Evolutionary conservation across 2,113 vertebrate species (phyloP), one percentile per base, ranked within the genome.

Genomic region (Heterotis niloticus): DNA sequence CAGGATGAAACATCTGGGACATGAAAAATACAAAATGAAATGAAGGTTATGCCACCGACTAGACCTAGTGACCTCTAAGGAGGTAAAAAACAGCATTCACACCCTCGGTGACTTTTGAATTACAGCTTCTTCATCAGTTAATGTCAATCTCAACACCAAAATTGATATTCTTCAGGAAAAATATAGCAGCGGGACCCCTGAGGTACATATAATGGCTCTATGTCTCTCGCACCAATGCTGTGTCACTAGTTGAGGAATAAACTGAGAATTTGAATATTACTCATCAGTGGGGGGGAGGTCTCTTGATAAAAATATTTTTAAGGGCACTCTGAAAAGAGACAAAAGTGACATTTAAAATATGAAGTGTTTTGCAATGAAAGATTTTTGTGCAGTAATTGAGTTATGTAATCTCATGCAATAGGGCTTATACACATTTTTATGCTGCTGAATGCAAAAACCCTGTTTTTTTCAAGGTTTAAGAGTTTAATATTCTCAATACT

Each of bases 291-390:
- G 56, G 52, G 7, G 7, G 57, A 74, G 57, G 51, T 59, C 24
- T 59, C 13, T 10, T 16, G 26, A n/a, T 74, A 74, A 24, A 54
- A 74, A 74, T 57, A 23, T 74, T 54, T 28, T 51, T 26, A 23
- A 26, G 24, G 71, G 13, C 12, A 3, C 20, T 44, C 34, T 17
- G 71, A 56, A 11, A 57, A 74, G 54, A 56, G 26, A 26, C 26
- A 74, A 59, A 20, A 59, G 57, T 24, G 54, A 59, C 71, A 74
- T 74, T 11, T 17, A 59, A 74, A 59, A 29, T 74, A 17, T 74
- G 71, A 73, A 62, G 59, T 20, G 20, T 11, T 14, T 62, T 62
- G 59, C 11, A 62, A 62, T 62, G 13, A 74, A 54, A 28, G 71
- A 26, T 74, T 51, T 74, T 74, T 57, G 57, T 74, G 52, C 54